Percentiles rank a stretch among this genome's conserved stretches.
These are phyloP conservation scores for Campoletis raptor DNA, from an alignment of 2,888 invertebrate species.

Conservation along the genomic window DNA sequence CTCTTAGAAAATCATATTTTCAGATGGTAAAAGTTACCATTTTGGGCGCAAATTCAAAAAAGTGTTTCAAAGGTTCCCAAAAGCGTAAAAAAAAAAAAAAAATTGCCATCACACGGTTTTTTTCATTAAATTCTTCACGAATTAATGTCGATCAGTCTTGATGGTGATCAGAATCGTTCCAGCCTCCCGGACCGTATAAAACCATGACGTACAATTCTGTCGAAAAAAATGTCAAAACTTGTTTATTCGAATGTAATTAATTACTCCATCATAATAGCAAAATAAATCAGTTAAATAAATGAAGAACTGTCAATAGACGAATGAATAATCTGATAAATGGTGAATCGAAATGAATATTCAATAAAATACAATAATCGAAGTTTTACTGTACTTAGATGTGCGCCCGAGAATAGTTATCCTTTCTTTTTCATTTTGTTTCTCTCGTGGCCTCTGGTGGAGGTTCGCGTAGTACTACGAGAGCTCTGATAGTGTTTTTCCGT, in stretches of 20 bases:
- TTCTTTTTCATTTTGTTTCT: constrained; percentile 26
- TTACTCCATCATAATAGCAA: too few relatives aligned
- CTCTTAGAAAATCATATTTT: too few relatives aligned
- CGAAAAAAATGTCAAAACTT: too few relatives aligned
- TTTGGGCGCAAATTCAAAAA: too few relatives aligned
- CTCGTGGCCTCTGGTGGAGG: constrained; percentile 22
- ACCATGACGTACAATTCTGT: too few relatives aligned
- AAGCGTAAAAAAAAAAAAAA: too few relatives aligned
- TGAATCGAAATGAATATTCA: not conserved
- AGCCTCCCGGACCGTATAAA: too few relatives aligned
- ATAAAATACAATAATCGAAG: not conserved
- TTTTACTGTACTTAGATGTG: not conserved
- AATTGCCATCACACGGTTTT: not conserved
- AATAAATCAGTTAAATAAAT: not conserved
- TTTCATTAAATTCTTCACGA: not conserved
- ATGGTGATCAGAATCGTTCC: not conserved
- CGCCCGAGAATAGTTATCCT: constrained; percentile 1
- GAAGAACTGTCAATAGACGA: not conserved
- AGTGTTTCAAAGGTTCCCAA: too few relatives aligned
- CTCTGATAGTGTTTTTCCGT: constrained; percentile 59
- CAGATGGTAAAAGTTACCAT: too few relatives aligned
- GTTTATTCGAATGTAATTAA: too few relatives aligned
- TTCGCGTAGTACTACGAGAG: constrained; percentile 53
- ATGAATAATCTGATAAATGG: not conserved
- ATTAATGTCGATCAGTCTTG: not conserved